phyloP scores from a whole-genome alignment of 2,888 invertebrate genomes.

The Criorhina ranunculi region DNA sequence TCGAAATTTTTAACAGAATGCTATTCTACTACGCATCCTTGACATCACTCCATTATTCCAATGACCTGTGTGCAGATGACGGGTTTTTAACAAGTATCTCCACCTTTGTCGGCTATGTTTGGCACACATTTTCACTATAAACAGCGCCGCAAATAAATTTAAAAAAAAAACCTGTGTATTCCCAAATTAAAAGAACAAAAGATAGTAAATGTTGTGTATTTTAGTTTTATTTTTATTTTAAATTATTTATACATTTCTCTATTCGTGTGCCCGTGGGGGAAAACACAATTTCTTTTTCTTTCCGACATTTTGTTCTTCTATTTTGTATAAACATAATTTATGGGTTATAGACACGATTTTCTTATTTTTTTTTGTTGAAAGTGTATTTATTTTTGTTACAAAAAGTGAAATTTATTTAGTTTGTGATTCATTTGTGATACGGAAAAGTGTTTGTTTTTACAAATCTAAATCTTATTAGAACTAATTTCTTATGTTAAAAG shows the following conservation, averaged over 20 bases:
- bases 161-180: not conserved
- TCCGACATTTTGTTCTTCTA: not conserved
- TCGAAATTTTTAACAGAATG: no score
- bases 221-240: constrained; percentile 9
- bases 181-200: not conserved
- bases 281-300: constrained; percentile 24
- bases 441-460: not conserved
- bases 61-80: no score
- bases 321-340: constrained; percentile 39
- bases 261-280: constrained; percentile 19
- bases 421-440: constrained; percentile 21
- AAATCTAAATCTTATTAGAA: no score
- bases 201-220: not conserved
- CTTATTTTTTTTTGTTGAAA: not conserved
- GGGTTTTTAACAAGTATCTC: no score
- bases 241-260: constrained; percentile 2
- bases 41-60: no score
- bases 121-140: no score
- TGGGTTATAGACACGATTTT: constrained; percentile 15
- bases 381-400: constrained; percentile 15
- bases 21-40: no score
- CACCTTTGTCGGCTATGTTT: no score
- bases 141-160: not conserved
- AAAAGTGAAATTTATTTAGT: constrained; percentile 3
- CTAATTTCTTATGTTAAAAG: no score